Conservation (phyloP, 2,113 vertebrate genomes). For the Centropus bengalensis region DNA sequence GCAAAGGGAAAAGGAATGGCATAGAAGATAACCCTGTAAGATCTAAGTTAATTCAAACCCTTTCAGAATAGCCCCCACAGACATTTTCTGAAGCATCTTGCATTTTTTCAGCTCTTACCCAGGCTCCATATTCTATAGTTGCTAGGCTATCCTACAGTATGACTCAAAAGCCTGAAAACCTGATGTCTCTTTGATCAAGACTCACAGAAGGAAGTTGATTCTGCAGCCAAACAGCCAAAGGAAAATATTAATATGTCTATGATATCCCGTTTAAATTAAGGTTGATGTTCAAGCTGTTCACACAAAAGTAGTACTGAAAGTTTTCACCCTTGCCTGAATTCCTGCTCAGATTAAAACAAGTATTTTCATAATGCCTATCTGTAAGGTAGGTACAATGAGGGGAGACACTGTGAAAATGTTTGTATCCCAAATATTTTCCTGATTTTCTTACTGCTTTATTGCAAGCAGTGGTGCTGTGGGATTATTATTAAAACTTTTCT, state of each 20-base stretch:
- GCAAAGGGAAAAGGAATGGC: not conserved
- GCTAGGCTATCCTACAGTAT: not conserved
- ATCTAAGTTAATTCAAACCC: not conserved
- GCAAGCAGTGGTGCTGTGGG: not conserved
- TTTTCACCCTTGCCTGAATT: not conserved
- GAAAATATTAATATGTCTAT: not conserved
- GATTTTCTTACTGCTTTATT: not conserved
- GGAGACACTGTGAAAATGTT: not conserved
- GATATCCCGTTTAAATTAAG: not conserved
- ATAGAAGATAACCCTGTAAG: not conserved
- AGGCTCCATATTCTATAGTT: not conserved
- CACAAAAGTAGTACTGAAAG: rapidly evolving
- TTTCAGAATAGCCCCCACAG: not conserved
- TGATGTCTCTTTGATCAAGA: not conserved
- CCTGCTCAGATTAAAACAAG: not conserved
- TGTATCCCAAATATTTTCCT: not conserved
- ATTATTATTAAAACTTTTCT: not conserved
- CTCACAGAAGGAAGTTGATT: not conserved
- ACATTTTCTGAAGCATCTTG: not conserved
- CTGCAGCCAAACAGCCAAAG: not conserved
- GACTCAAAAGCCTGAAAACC: not conserved
- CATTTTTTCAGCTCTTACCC: not conserved
- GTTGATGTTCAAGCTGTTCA: not conserved
- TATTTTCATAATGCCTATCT: not conserved
- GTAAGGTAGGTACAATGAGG: not conserved